Evolutionary conservation across 2,113 vertebrate species (phyloP).

Genomic region (Trinectes maculatus): DNA sequence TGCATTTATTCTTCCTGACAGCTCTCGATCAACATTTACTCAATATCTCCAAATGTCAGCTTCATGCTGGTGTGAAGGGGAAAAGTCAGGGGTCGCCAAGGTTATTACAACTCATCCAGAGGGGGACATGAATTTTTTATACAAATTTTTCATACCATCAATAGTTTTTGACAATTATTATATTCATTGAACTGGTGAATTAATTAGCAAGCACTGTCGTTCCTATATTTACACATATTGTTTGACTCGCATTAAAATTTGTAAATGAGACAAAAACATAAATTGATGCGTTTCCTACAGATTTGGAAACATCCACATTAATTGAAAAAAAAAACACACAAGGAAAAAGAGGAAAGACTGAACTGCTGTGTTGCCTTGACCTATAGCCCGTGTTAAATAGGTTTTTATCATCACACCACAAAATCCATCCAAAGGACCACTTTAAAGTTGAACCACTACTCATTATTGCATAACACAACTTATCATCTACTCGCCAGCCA

Average conservation of each 20-base stretch:
- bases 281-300: too few species aligned
- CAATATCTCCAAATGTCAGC: background rate
- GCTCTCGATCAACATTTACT: background rate
- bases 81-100: background rate
- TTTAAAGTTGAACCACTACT: slow-evolving; percentile 15
- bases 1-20: background rate
- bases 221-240: too few species aligned
- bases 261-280: too few species aligned
- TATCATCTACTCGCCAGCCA: slow-evolving; percentile 14
- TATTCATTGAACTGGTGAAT: background rate
- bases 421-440: too few species aligned
- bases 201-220: slow-evolving; percentile 7
- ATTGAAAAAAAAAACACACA: too few species aligned
- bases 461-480: slow-evolving; percentile 27
- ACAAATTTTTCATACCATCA: background rate
- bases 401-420: too few species aligned
- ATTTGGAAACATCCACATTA: too few species aligned
- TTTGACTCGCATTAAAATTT: too few species aligned
- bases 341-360: too few species aligned
- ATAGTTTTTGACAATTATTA: background rate
- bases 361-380: too few species aligned
- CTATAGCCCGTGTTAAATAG: too few species aligned
- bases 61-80: too few species aligned
- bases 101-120: background rate
- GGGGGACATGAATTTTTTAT: background rate